Conservation (phyloP, 2,888 invertebrate species). For the Carpatolechia fugitivella region DNA sequence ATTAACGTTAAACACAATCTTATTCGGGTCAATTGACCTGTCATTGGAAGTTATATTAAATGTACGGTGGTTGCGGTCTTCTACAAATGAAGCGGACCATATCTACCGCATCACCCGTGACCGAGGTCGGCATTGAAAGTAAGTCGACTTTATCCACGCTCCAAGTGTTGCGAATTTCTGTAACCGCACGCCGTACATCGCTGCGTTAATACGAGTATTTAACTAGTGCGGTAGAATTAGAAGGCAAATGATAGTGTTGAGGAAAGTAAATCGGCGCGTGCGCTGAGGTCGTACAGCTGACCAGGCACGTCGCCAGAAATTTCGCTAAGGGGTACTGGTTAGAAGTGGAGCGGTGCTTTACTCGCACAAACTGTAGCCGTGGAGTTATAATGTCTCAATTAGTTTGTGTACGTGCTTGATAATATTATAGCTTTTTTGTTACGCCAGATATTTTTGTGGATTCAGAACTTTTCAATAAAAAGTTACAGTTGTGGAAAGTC, state of each 20-base stretch:
- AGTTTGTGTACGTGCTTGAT: background rate
- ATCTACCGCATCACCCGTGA: constrained; percentile 38
- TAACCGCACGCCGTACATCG: constrained; percentile 27
- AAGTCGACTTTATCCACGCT: constrained; percentile 41
- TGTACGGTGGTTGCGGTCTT: constrained; percentile 44
- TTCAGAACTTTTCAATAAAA: no score
- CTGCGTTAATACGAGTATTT: constrained; percentile 19
- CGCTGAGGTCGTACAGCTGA: constrained; percentile 29
- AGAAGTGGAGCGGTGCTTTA: background rate
- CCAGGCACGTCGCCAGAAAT: constrained; percentile 13
- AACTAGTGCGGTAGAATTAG: constrained; percentile 17
- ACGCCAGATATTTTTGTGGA: no score
- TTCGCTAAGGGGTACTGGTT: background rate
- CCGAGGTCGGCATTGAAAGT: constrained; percentile 52
- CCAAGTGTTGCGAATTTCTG: constrained; percentile 18
- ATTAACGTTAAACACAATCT: constrained; percentile 3
- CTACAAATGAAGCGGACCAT: constrained; percentile 42
- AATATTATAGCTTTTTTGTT: background rate
- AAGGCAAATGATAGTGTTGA: constrained; percentile 23
- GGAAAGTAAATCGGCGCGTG: constrained; percentile 15
- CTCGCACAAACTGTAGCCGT: background rate
- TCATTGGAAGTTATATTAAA: constrained; percentile 20
- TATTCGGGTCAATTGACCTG: constrained; percentile 6
- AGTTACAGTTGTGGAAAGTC: no score
- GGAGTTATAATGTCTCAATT: background rate